Percentiles rank a stretch among this genome's conserved stretches.
phyloP scores from a whole-genome alignment of 2,888 invertebrate genomes.

The Leucophenga maculata region DNA sequence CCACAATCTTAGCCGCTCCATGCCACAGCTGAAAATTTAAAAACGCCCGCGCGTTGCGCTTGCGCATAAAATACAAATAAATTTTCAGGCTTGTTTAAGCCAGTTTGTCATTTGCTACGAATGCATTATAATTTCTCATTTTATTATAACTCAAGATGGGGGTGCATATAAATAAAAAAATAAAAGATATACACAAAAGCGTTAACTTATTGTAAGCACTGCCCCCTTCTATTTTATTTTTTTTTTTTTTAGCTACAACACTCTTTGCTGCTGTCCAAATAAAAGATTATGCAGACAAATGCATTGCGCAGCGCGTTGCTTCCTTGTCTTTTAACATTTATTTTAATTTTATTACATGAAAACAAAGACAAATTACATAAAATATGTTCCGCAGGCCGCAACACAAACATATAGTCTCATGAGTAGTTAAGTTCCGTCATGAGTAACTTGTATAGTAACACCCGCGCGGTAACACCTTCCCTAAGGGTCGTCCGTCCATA shows the following conservation, averaged over 20 bases:
- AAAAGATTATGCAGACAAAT: conserved; percentile 32
- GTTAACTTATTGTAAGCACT: neutral
- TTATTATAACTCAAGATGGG: conserved; percentile 42
- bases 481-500: too few relatives aligned
- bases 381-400: conserved; percentile 51
- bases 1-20: conserved; percentile 28
- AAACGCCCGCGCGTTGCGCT: conserved; percentile 35
- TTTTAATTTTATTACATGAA: conserved; percentile 65
- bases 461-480: too few relatives aligned
- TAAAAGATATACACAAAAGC: conserved; percentile 2
- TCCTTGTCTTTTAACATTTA: conserved; percentile 34
- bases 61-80: conserved; percentile 68
- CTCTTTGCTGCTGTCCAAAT: conserved; percentile 25
- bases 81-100: conserved; percentile 54
- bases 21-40: neutral
- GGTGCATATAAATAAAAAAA: conserved; percentile 23
- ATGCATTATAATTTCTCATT: conserved; percentile 57
- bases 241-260: neutral
- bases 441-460: conserved; percentile 45
- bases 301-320: conserved; percentile 57
- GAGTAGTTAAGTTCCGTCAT: conserved; percentile 26
- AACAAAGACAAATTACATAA: conserved; percentile 67
- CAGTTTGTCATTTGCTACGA: conserved; percentile 42
- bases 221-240: too few relatives aligned
- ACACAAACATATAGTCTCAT: conserved; percentile 21